These are phyloP conservation scores for Enteromius treurensis DNA, from an alignment of 2,797 vertebrate genomes.

Conservation along the genomic window DNA sequence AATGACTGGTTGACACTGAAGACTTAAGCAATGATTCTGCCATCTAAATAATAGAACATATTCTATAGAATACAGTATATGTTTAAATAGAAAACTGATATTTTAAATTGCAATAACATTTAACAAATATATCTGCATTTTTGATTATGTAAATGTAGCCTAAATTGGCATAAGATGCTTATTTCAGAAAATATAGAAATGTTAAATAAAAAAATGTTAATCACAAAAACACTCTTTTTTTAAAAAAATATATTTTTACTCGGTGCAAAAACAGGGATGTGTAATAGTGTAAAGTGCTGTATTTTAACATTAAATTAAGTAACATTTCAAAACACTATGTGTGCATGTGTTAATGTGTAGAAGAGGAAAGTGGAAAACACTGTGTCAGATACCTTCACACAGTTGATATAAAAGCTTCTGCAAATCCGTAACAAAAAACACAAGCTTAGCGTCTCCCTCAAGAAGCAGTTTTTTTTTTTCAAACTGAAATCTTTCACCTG, in stretches of 20 bases:
- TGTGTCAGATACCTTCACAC: not conserved
- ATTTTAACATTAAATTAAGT: not conserved
- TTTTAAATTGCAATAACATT: not conserved
- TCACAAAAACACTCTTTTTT: not conserved
- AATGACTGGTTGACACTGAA: not conserved
- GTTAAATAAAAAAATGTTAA: not conserved
- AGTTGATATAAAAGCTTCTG: not conserved
- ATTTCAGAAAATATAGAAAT: not conserved
- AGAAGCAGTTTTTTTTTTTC: not conserved
- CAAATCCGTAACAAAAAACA: not conserved
- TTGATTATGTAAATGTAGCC: not conserved
- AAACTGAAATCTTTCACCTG: conserved; percentile 27
- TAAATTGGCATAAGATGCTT: not conserved
- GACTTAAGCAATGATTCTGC: not conserved
- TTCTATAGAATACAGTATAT: not conserved
- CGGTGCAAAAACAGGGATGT: not conserved
- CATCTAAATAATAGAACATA: not conserved
- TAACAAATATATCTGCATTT: not conserved
- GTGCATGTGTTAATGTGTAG: not conserved
- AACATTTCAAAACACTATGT: not conserved
- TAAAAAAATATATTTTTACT: not conserved
- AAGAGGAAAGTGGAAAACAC: not conserved
- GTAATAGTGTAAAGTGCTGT: not conserved
- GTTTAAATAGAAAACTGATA: not conserved
- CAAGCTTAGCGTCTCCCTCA: conserved; percentile 4